Percentiles rank a stretch among this genome's conserved stretches.
Evolutionary conservation across 2,797 vertebrate species (phyloP).

Genomic region (Huso huso): DNA sequence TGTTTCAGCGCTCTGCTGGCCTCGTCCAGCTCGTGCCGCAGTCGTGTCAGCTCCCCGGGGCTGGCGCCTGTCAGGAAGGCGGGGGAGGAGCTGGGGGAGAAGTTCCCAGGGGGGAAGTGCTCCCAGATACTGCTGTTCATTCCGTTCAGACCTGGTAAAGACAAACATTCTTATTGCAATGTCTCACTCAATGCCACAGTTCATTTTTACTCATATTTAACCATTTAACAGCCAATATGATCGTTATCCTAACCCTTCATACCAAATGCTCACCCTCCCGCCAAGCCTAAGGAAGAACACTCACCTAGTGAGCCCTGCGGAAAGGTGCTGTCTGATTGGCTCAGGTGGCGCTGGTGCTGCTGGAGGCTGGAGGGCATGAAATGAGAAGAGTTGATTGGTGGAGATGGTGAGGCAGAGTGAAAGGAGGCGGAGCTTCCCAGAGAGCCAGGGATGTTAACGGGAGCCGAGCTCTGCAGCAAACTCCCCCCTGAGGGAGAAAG

Average conservation of each 20-base stretch:
- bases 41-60: slow-evolving; percentile 72
- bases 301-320: slow-evolving; percentile 89
- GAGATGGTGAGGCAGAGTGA: slow-evolving; percentile 89
- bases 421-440: slow-evolving; percentile 87
- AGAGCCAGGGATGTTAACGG: slow-evolving; percentile 95
- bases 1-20: slow-evolving; percentile 86
- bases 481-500: slow-evolving; percentile 65
- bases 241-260: too few species aligned
- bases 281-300: slow-evolving; percentile 13
- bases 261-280: too few species aligned
- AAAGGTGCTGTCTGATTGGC: slow-evolving; percentile 88
- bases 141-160: slow-evolving; percentile 78
- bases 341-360: slow-evolving; percentile 47
- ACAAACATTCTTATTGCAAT: neutral
- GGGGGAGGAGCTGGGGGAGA: slow-evolving; percentile 89
- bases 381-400: slow-evolving; percentile 83
- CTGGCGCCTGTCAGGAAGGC: slow-evolving; percentile 81
- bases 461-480: slow-evolving; percentile 94
- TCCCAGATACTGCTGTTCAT: slow-evolving; percentile 98
- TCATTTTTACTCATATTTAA: too few species aligned
- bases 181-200: too few species aligned
- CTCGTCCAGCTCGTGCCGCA: slow-evolving; percentile 91
- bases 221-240: neutral
- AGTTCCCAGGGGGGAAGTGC: slow-evolving; percentile 88
- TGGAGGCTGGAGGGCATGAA: slow-evolving; percentile 72